Evolutionary conservation across 2,888 invertebrate genomes (phyloP), one percentile per base, ranked within the genome.

Genomic region (Pomacea canaliculata): DNA sequence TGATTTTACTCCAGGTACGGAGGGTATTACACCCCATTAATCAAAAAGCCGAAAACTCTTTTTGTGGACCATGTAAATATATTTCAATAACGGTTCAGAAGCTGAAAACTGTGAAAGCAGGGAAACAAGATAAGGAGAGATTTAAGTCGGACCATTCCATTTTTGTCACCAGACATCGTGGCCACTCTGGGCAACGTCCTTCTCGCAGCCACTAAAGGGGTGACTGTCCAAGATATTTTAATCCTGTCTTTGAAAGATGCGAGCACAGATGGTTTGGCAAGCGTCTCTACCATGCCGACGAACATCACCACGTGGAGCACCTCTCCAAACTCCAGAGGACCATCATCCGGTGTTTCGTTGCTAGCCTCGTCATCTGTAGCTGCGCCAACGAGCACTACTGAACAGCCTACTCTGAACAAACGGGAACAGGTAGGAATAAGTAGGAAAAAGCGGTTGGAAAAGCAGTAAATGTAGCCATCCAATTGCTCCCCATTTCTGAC

Each of bases 121-220:
- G n/a, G 1, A 7, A 63, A 12, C 10, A 7, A 63, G 27, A 12
- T 9, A 48, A 27, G 68, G 1, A 19, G 8, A 16, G 5, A 27
- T 23, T 12, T 56, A 16, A 56, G 16, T 16, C 1, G 12, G 12
- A 16, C 0, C 0, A 2, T 16, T 16, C 13, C 51, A n/a, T 51
- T 56, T 10, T 56, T 56, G 10, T 56, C 51, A 56, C 16, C 70
- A 85, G 85, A 85, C 71, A 82, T 85, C 59, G 76, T 85, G 27
- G 81, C 83, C 8, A 80, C 81, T 69, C 74, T 85, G 19, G 82
- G 83, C 12, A 83, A 82, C 79, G 80, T 85, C 48, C 79, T 84
- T n/a, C 68, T 79, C 37, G 83, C 85, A n/a, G 84, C 82, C 46
- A 74, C 77, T 1, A 60, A 71, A 16, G 74, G 60, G n/a, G 13